Percentiles rank a stretch among this genome's conserved stretches.
Conservation (phyloP, 2,113 vertebrate genomes). For the Petroica traversi region DNA sequence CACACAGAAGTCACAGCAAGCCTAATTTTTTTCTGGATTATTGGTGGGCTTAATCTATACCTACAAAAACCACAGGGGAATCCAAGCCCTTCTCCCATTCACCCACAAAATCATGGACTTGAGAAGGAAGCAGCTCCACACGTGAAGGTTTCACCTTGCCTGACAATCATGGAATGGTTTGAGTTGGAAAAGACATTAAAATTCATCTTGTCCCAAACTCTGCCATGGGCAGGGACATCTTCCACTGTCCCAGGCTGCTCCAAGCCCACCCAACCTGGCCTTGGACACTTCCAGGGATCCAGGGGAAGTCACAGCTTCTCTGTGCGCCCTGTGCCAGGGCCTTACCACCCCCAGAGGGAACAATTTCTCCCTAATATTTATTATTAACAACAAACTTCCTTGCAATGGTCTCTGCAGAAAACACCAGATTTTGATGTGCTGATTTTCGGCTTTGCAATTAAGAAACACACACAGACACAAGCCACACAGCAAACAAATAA, state of each 20-base stretch:
- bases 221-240: not conserved
- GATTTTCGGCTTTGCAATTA: not conserved
- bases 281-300: not conserved
- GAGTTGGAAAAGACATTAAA: not conserved
- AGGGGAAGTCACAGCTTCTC: not conserved
- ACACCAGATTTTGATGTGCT: not conserved
- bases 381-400: not conserved
- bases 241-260: not conserved
- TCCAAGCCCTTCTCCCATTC: not conserved
- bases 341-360: too few relatives aligned
- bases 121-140: not conserved
- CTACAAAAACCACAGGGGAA: not conserved
- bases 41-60: not conserved
- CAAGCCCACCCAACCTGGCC: not conserved
- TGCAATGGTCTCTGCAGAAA: not conserved
- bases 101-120: not conserved
- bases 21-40: not conserved
- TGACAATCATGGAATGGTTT: not conserved
- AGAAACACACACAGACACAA: not conserved
- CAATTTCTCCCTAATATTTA: not conserved
- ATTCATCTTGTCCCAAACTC: rapidly evolving
- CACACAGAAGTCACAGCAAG: rapidly evolving
- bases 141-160: not conserved
- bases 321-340: not conserved
- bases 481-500: not conserved